Evolutionary conservation across 2,797 vertebrate species (phyloP), one percentile per base, ranked within the genome.

Genomic region (Periparus ater): DNA sequence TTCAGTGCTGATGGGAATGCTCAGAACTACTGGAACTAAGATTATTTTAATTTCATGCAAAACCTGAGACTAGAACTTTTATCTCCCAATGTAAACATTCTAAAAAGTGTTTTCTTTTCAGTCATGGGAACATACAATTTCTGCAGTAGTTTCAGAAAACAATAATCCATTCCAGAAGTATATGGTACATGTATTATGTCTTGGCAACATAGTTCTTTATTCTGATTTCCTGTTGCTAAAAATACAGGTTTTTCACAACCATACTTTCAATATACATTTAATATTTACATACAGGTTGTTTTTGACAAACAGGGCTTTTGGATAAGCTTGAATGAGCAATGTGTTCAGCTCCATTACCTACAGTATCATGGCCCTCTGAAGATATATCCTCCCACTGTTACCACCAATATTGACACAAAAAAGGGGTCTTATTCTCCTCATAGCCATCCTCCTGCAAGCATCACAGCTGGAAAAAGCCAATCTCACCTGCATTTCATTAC

Each of bases 211-310:
- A 58, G 58, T 60, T 85, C 36, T 82, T 45, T 58, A 27, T 82
- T 65, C 74, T 51, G 70, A 62, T 88, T 76, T 92, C 42, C 75
- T 72, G 66, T 72, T 88, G 44, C 85, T 92, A 94, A 95, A 94
- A 92, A 85, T 83, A 89, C 58, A 55, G 44, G 55, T 66, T 87
- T 54, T 78, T 88, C 82, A 60, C n/a, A 73, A 84, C 17, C 36
- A 30, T 55, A 50, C 29, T 72, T 89, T 94, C 92, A 74, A 79
- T 83, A 91, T 77, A 65, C 34, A 77, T 60, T 89, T 88, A 88
- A 58, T 91, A 91, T 91, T 95, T 89, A 82, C 72, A 94, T 89
- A 87, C 51, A 92, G 54, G 9, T 15, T 83, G 29, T 7, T 76
- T 93, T 88, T 65, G 82, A 89, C 44, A 80, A 85, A 36, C 65